Percentiles rank a stretch among this genome's conserved stretches.
Evolutionary conservation across 2,113 vertebrate species (phyloP).

Genomic region (Phalacrocorax brasilianus): DNA sequence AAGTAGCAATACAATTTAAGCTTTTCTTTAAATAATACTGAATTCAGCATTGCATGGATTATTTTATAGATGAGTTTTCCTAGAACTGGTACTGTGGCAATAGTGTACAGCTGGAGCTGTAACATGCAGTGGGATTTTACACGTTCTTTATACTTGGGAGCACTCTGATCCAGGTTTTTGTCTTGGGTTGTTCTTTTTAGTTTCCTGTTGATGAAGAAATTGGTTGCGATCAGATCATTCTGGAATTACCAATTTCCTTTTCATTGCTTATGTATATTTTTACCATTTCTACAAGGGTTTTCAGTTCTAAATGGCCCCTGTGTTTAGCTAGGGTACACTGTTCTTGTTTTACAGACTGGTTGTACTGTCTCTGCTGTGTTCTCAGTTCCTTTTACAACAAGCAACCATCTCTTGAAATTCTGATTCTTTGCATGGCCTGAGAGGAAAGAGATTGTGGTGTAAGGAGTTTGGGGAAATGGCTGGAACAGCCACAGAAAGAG

Average conservation of each 20-base stretch:
- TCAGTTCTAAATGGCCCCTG: neutral
- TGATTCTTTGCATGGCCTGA: neutral
- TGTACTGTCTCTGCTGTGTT: neutral
- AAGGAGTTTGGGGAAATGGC: neutral
- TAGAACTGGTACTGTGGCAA: neutral
- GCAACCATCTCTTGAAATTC: neutral
- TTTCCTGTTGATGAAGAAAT: neutral
- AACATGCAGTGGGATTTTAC: neutral
- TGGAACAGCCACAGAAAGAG: neutral
- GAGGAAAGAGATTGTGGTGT: neutral
- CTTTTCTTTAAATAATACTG: neutral
- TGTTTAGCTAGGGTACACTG: neutral
- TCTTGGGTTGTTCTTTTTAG: neutral
- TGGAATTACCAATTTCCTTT: neutral
- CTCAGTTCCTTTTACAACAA: neutral
- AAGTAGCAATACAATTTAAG: neutral
- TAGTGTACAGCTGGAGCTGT: neutral
- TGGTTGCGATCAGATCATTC: neutral
- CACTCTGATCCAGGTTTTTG: neutral
- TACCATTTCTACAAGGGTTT: neutral
- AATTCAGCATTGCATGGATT: neutral
- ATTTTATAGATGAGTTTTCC: neutral
- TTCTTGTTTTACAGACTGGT: neutral
- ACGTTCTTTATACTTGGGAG: neutral
- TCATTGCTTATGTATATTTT: neutral